Evolutionary conservation across 2,888 invertebrate genomes (phyloP).

Genomic region (Allolobophora icterica): DNA sequence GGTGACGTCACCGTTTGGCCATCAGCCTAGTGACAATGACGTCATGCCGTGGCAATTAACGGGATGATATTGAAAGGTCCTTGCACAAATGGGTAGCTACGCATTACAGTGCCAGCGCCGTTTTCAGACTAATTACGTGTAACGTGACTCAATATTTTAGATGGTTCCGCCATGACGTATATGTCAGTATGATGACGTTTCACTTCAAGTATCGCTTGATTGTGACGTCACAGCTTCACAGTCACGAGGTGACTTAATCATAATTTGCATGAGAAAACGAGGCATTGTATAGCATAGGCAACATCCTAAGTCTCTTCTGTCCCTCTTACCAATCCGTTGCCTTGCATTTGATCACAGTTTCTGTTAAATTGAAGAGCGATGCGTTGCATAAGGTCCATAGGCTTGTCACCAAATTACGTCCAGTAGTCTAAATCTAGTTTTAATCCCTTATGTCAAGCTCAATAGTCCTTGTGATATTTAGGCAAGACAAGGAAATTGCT

Average conservation of each 20-base stretch:
- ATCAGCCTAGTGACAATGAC: not conserved
- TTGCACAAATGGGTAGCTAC: not conserved
- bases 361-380: not conserved
- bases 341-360: too few relatives aligned
- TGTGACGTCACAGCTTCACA: constrained; percentile 3
- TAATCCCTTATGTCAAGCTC: not conserved
- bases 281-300: not conserved
- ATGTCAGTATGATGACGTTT: not conserved
- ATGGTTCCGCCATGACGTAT: not conserved
- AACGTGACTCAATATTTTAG: not conserved
- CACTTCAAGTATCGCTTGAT: not conserved
- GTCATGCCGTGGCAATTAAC: not conserved
- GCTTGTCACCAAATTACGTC: not conserved
- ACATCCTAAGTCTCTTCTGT: not conserved
- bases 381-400: not conserved
- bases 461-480: not conserved
- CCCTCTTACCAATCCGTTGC: not conserved
- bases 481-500: constrained; percentile 9
- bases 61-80: not conserved
- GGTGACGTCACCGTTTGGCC: not conserved
- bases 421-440: not conserved
- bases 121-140: not conserved
- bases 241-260: constrained; percentile 1
- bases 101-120: not conserved
- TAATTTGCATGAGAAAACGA: not conserved